phyloP scores from a whole-genome alignment of 1,140 invertebrate genomes.

The Drosophila repleta region DNA sequence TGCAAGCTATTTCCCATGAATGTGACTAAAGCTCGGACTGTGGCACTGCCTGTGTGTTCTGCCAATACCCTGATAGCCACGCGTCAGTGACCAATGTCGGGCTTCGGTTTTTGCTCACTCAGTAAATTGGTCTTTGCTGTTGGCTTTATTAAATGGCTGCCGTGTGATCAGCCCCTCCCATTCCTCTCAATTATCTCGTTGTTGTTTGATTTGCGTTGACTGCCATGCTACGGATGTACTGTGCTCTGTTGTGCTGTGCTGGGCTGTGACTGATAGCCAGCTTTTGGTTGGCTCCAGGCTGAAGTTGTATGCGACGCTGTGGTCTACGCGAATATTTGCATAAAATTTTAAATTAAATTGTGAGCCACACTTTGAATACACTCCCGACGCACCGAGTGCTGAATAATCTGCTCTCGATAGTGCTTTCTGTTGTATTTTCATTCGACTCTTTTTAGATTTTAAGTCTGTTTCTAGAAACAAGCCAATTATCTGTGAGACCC shows the following conservation, averaged over 20 bases:
- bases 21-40: background rate
- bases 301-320: slow-evolving; percentile 1
- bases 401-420: slow-evolving; percentile 4
- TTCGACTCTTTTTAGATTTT: background rate
- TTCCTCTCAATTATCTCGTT: background rate
- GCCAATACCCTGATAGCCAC: slow-evolving; percentile 55
- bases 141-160: slow-evolving; percentile 60
- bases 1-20: background rate
- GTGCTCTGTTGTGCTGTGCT: slow-evolving; percentile 13
- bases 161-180: slow-evolving; percentile 37
- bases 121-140: slow-evolving; percentile 33
- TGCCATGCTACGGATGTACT: slow-evolving; percentile 10
- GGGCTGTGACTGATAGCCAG: slow-evolving; percentile 36
- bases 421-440: background rate
- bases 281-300: slow-evolving; percentile 16
- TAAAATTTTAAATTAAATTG: background rate
- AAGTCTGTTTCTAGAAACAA: slow-evolving; percentile 55
- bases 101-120: slow-evolving; percentile 31
- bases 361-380: background rate
- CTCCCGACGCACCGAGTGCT: slow-evolving; percentile 5
- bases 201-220: background rate
- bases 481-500: slow-evolving; percentile 68
- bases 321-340: slow-evolving; percentile 24
- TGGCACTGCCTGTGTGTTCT: slow-evolving; percentile 19
- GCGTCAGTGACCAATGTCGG: slow-evolving; percentile 68